A percentile compares a stretch with the other conserved stretches of the same genome.
Conservation (phyloP, 2,113 vertebrate genomes). For the Lichenostomus cassidix region DNA sequence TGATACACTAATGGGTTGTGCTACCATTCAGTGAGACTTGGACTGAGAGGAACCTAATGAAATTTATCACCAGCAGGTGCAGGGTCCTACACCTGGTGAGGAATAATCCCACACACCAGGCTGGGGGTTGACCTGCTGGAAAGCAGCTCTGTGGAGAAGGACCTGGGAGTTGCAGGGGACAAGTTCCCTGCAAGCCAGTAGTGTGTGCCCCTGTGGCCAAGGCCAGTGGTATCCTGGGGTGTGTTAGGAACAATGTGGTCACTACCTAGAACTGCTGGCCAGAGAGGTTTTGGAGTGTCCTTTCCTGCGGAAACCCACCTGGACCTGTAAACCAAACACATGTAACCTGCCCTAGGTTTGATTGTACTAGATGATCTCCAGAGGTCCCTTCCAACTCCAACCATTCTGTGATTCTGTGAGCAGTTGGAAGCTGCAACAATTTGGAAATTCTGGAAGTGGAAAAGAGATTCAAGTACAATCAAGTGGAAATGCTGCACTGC, state of each 20-base stretch:
- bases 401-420: not conserved
- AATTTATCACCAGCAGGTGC: not conserved
- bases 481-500: not conserved
- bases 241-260: not conserved
- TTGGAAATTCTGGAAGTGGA: too few relatives aligned
- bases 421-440: not conserved
- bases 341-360: not conserved
- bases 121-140: not conserved
- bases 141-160: not conserved
- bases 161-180: not conserved
- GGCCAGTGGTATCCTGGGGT: not conserved
- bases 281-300: not conserved
- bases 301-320: not conserved
- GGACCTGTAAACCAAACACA: not conserved
- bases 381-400: not conserved
- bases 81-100: not conserved
- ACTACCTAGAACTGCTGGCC: not conserved
- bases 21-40: not conserved
- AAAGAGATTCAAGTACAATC: not conserved
- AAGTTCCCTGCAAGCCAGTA: not conserved
- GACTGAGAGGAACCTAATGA: not conserved
- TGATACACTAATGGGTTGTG: not conserved
- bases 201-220: not conserved
- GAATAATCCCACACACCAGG: not conserved
- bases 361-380: not conserved